Base-by-base conservation (phyloP, 2,888 invertebrate genomes). In the Abrostola tripartita region DNA sequence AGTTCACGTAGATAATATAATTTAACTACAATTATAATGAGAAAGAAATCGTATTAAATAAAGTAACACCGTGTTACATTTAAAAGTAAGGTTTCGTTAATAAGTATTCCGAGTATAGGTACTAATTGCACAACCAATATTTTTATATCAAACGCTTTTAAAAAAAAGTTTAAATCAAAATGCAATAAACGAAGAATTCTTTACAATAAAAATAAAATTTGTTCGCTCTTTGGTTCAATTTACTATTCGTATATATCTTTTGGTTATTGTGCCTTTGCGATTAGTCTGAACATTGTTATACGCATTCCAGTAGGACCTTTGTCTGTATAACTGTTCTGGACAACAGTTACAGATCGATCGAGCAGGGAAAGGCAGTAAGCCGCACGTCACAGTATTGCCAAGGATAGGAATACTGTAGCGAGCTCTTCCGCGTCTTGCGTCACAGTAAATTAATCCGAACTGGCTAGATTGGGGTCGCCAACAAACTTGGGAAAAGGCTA, bases 261-360 rank as follows among this genome's bases (percentile, higher is more conserved):
- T 24, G 4, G 24, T 24, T n/a, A n/a, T 24, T 24, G 1, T 24
- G 24, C 24, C 24, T 24, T 24, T 24, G 24, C 4, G 24, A 24
- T 24, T 24, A 2, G 24, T 24, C 44, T 44, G n/a, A 12, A 14
- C n/a, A 44, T 24, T 52, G 41, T 66, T 50, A 68, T 68, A 61
- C 49, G 42, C 52, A 53, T 50, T 49, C 61, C 24, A 52, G 60
- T n/a, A n/a, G 52, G 66, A 53, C 38, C 68, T 50, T 60, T 66
- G 52, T 68, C 61, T 50, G 59, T 50, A 50, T 42, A 42, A 24
- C 24, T 24, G 24, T 24, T 24, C 24, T 24, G 24, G 24, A 24
- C 24, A 24, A 2, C 24, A 24, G 1, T 24, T 4, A 24, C 24
- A 24, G 24, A 24, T 24, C 24, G 24, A 47, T 24, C 14, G 14